phyloP scores from a whole-genome alignment of 2,888 invertebrate genomes.

The Leucoma salicis region DNA sequence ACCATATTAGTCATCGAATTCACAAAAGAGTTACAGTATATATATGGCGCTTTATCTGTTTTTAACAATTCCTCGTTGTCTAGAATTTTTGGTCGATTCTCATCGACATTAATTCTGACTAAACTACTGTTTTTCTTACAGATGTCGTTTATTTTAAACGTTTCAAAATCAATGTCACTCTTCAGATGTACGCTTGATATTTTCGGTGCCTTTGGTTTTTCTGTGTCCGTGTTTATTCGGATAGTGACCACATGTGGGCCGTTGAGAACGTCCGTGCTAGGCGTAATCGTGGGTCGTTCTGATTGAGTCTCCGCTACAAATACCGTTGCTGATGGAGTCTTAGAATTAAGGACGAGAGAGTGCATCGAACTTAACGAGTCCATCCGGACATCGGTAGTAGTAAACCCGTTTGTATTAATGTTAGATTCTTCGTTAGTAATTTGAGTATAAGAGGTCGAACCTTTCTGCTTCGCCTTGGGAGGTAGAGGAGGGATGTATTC shows the following conservation, averaged over 20 bases:
- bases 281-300: constrained; percentile 72
- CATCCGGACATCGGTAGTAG: constrained; percentile 54
- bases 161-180: constrained; percentile 71
- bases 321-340: constrained; percentile 79
- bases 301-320: constrained; percentile 78
- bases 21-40: constrained; percentile 84
- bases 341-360: constrained; percentile 81
- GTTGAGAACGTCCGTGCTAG: constrained; percentile 69
- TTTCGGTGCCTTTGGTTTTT: constrained; percentile 74
- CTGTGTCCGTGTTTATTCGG: constrained; percentile 84
- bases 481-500: constrained; percentile 82
- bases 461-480: constrained; percentile 77
- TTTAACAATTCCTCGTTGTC: constrained; percentile 73
- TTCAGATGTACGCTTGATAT: constrained; percentile 76
- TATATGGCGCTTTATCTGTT: constrained; percentile 77
- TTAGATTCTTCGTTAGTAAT: constrained; percentile 58
- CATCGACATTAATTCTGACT: constrained; percentile 83
- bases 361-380: constrained; percentile 78
- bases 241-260: constrained; percentile 87
- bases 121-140: constrained; percentile 78
- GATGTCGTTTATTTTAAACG: constrained; percentile 62
- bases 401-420: constrained; percentile 59
- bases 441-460: constrained; percentile 72
- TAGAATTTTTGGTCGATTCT: constrained; percentile 70
- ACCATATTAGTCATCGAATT: constrained; percentile 78